Percentiles rank a stretch among this genome's conserved stretches.
These are phyloP conservation scores for Apostichopus parvimensis DNA, from an alignment of 35 echinoderm and acorn worm genomes.

Conservation along the genomic window DNA sequence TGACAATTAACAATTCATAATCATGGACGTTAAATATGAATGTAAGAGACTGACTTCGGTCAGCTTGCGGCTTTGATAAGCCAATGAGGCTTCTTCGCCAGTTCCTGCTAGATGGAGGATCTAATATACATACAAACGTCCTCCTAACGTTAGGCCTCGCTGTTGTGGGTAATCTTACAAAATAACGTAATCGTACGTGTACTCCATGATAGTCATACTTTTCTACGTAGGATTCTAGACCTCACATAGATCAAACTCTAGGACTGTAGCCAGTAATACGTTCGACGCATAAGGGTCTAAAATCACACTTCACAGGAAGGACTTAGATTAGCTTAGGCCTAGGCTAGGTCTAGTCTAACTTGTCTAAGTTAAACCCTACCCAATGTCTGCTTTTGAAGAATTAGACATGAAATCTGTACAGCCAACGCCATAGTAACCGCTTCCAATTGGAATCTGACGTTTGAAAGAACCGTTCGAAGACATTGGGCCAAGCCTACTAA, in stretches of 20 bases:
- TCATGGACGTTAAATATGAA: too few species aligned
- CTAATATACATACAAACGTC: too few species aligned
- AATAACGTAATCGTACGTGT: background rate
- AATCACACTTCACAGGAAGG: background rate
- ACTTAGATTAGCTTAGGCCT: background rate
- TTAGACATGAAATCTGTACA: slow-evolving; percentile 76
- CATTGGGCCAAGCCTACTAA: background rate
- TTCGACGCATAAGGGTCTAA: background rate
- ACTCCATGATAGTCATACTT: background rate
- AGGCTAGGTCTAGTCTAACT: background rate
- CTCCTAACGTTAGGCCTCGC: too few species aligned
- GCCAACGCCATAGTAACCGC: slow-evolving; percentile 62
- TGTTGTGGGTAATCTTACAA: too few species aligned
- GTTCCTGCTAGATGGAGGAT: too few species aligned
- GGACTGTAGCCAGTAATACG: background rate
- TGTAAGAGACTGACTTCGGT: too few species aligned
- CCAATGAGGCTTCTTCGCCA: too few species aligned
- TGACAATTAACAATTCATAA: too few species aligned
- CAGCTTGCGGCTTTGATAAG: too few species aligned
- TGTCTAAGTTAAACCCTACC: background rate
- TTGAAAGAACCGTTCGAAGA: background rate
- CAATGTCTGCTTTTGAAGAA: slow-evolving; percentile 20
- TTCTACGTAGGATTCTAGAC: too few species aligned
- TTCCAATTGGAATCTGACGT: slow-evolving; percentile 47
- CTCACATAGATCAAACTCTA: background rate